Conservation (phyloP, 2,888 invertebrate genomes). For the Catocala fraxini region DNA sequence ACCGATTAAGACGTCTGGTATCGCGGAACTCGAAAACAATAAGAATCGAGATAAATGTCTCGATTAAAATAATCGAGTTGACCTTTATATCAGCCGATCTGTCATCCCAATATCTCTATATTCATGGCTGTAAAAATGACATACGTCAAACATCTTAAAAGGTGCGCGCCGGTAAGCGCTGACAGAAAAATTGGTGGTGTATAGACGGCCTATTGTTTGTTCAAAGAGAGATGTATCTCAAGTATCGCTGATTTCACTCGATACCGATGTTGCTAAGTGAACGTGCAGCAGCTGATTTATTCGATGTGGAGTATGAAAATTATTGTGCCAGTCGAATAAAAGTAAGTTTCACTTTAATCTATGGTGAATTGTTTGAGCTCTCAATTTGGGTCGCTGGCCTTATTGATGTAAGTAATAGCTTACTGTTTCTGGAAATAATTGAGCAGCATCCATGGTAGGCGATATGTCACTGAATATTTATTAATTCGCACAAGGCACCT, state of each 20-base stretch:
- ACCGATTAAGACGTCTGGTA: slow-evolving; percentile 76
- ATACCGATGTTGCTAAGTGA: slow-evolving; percentile 58
- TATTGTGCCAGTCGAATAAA: slow-evolving; percentile 48
- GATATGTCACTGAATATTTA: neutral
- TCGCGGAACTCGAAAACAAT: slow-evolving; percentile 77
- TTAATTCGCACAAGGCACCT: no score
- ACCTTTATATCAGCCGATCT: slow-evolving; percentile 72
- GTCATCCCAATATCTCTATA: slow-evolving; percentile 76
- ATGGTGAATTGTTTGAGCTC: slow-evolving; percentile 32
- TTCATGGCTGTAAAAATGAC: slow-evolving; percentile 71
- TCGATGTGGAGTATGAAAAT: slow-evolving; percentile 46
- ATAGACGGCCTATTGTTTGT: slow-evolving; percentile 66
- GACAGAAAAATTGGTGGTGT: slow-evolving; percentile 74
- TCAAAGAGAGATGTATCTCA: slow-evolving; percentile 66
- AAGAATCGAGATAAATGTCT: slow-evolving; percentile 79
- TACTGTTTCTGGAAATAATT: slow-evolving; percentile 22
- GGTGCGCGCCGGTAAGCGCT: slow-evolving; percentile 59
- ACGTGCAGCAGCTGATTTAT: slow-evolving; percentile 58
- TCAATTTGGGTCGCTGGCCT: slow-evolving; percentile 40
- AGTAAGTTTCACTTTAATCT: slow-evolving; percentile 42
- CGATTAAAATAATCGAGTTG: slow-evolving; percentile 81
- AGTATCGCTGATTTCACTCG: slow-evolving; percentile 66
- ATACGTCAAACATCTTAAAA: slow-evolving; percentile 71
- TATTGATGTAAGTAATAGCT: slow-evolving; percentile 34
- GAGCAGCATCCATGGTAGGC: neutral